Evolutionary conservation across 1,140 invertebrate genomes (phyloP), one percentile per base, ranked within the genome.

Genomic region (Carposina sasakii): DNA sequence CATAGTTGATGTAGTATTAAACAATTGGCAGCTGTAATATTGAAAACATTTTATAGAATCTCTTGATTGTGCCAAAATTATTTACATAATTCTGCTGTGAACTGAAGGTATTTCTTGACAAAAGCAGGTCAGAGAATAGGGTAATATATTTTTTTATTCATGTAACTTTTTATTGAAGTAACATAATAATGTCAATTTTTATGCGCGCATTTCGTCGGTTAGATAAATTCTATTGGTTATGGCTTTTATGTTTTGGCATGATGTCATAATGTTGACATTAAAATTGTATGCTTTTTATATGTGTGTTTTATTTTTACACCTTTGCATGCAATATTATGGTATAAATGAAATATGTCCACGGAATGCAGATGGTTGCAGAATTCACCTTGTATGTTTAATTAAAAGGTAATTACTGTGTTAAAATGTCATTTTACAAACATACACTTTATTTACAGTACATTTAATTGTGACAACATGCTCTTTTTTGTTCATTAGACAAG

Each of bases 211-310:
- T 71, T 71, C 57, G 59, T 59, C 43, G 53, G 47, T 55, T 67
- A 63, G 51, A 53, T 55, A 58, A 51, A 45, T 65, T n/a, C n/a
- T n/a, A 57, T 57, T 54, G 58, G 68, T 78, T 65, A 73, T 71
- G 63, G 73, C 70, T 79, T 78, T 63, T 62, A 66, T 68, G 67
- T 75, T 77, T 76, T 79, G 74, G 79, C 79, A 81, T 77, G 75
- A 69, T 74, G 73, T 78, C 73, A 56, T 60, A 63, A 67, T 63
- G 60, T 66, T 67, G 75, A 81, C 76, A 81, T 79, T 83, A 81
- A 81, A 78, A 67, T 74, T 83, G 62, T 78, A 79, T 75, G 79
- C 79, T 83, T 81, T 78, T 73, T 75, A 78, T 55, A 24, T 49
- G 49, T 45, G 62, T 76, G 71, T 76, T 81, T 81, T 71, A 49